A percentile compares a stretch with the other conserved stretches of the same genome.
These are phyloP conservation scores for Ceyx cyanopectus DNA, from an alignment of 2,113 vertebrate genomes.

Conservation along the genomic window DNA sequence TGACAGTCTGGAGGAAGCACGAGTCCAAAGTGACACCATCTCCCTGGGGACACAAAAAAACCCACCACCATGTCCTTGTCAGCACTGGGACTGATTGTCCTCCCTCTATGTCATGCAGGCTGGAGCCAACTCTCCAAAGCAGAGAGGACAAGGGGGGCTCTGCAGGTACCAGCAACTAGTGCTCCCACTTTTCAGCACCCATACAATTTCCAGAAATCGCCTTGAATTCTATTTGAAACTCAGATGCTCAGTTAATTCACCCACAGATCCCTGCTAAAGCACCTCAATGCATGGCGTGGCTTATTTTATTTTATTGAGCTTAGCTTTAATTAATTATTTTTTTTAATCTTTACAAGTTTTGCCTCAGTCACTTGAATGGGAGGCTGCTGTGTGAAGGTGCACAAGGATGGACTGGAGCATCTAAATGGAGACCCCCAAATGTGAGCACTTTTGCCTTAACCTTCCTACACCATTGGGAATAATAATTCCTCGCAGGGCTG, in stretches of 20 bases:
- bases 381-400: not conserved
- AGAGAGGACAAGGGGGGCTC: not conserved
- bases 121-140: not conserved
- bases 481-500: constrained; percentile 21
- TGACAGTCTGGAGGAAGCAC: not conserved
- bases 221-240: not conserved
- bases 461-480: not conserved
- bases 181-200: not conserved
- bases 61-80: not conserved
- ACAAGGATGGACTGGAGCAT: not conserved
- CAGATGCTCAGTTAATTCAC: not conserved
- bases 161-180: not conserved
- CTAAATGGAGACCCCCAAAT: constrained; percentile 16
- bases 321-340: not conserved
- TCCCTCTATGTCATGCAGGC: not conserved
- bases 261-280: not conserved
- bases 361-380: not conserved
- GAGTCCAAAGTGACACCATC: not conserved
- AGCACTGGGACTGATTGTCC: not conserved
- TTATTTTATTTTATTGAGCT: not conserved
- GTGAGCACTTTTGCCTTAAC: not conserved
- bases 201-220: not conserved
- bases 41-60: not conserved
- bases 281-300: not conserved
- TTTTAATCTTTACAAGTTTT: not conserved